These are phyloP conservation scores for Phrynocephalus forsythii DNA, from an alignment of 2,797 vertebrate species.

Conservation along the genomic window DNA sequence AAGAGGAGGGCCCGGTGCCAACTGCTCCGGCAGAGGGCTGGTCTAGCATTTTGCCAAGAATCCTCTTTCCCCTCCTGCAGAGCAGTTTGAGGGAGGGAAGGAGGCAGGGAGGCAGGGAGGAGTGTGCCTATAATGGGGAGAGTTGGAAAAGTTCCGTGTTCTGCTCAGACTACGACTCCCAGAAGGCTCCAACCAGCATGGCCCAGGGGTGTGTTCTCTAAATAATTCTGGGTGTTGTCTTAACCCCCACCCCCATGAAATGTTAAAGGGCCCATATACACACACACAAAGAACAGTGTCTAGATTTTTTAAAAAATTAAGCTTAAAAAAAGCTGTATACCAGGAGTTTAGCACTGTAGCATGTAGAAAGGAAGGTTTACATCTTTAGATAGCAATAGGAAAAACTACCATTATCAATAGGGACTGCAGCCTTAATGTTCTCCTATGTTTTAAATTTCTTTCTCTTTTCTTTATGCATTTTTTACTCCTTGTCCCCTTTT, in stretches of 20 bases:
- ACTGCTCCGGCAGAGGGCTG: conserved; percentile 55
- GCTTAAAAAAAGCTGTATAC: not conserved
- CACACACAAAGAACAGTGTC: not conserved
- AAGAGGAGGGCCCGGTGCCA: conserved; percentile 43
- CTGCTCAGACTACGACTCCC: no score
- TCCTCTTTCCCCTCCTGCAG: not conserved
- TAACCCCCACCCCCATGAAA: no score
- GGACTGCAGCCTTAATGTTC: not conserved
- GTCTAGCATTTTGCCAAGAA: conserved; percentile 60
- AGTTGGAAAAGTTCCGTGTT: no score
- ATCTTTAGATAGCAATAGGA: not conserved
- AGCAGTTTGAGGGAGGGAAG: not conserved
- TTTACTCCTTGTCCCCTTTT: not conserved
- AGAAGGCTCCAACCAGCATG: no score
- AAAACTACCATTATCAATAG: not conserved
- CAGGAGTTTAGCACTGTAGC: not conserved
- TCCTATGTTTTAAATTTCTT: not conserved
- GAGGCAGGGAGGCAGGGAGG: not conserved
- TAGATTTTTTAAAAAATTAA: no score
- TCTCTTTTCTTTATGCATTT: not conserved
- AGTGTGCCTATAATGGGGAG: not conserved
- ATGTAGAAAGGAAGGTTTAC: not conserved
- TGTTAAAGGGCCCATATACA: no score
- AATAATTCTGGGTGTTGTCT: no score
- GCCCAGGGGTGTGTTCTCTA: no score